Conservation (phyloP, 2,888 invertebrate genomes). For the Clivina fossor region DNA sequence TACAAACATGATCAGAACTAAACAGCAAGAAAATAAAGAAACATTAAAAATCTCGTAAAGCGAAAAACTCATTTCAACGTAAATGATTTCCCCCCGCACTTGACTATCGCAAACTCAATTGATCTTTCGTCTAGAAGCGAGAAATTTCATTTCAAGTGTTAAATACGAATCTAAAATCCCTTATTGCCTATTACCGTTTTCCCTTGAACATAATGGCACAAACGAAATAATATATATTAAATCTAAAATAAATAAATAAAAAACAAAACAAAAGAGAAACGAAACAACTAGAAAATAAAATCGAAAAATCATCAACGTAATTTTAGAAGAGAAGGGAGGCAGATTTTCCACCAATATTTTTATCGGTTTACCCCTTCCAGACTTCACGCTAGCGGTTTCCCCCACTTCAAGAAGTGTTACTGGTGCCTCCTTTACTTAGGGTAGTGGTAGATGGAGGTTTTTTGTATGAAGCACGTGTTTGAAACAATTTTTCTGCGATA, state of each 20-base stretch:
- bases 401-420: too few relatives aligned
- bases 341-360: neutral
- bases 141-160: slow-evolving; percentile 13
- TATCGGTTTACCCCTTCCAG: neutral
- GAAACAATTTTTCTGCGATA: slow-evolving; percentile 26
- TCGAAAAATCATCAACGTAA: slow-evolving; percentile 28
- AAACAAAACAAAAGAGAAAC: too few relatives aligned
- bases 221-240: slow-evolving; percentile 23
- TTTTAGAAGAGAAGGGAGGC: slow-evolving; percentile 11
- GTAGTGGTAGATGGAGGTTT: too few relatives aligned
- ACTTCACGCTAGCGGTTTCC: too few relatives aligned
- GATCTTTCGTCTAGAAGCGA: too few relatives aligned
- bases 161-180: slow-evolving; percentile 16
- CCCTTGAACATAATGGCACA: neutral
- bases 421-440: too few relatives aligned
- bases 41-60: too few relatives aligned
- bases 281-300: slow-evolving; percentile 27
- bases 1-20: too few relatives aligned
- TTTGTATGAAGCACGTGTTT: slow-evolving; percentile 11
- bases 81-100: too few relatives aligned
- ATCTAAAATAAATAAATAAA: slow-evolving; percentile 10
- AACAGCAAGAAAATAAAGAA: too few relatives aligned
- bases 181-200: slow-evolving; percentile 2
- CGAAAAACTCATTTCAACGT: too few relatives aligned
- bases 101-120: too few relatives aligned